phyloP scores from a whole-genome alignment of 1,140 invertebrate species.

The Bombus affinis region DNA sequence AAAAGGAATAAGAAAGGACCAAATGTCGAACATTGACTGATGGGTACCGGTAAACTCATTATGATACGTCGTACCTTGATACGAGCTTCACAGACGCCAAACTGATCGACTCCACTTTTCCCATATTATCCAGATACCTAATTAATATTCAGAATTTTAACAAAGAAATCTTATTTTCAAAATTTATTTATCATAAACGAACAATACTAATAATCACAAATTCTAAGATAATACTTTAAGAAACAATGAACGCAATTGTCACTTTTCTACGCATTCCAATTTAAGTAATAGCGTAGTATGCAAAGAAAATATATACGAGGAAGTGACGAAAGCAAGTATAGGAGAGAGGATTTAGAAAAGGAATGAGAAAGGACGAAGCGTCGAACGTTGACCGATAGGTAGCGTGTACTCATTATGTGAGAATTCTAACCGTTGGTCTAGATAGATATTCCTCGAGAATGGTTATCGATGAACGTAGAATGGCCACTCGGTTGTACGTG shows the following conservation, averaged over 20 bases:
- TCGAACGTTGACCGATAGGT: slow-evolving; percentile 32
- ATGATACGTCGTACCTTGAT: not conserved
- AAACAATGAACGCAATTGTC: not conserved
- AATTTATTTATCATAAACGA: not conserved
- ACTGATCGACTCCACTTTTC: not conserved
- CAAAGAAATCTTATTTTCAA: not conserved
- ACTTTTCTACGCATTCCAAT: not conserved
- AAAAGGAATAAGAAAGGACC: not conserved
- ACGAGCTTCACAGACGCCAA: too few relatives aligned
- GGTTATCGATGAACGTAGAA: slow-evolving; percentile 51
- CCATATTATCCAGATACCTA: too few relatives aligned
- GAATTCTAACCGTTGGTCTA: slow-evolving; percentile 42
- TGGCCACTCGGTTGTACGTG: not conserved
- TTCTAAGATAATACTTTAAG: too few relatives aligned
- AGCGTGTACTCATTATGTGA: slow-evolving; percentile 50
- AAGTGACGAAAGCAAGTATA: not conserved
- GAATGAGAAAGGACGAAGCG: not conserved
- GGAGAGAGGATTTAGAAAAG: not conserved
- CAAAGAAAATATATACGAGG: fast-evolving
- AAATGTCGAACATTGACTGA: slow-evolving; percentile 18
- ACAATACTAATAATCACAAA: too few relatives aligned
- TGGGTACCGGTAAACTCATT: not conserved
- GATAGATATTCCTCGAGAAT: slow-evolving; percentile 32
- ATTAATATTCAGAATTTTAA: not conserved
- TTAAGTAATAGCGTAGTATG: not conserved